phyloP scores from a whole-genome alignment of 1,140 invertebrate genomes.

The Drosophila sucinea region DNA sequence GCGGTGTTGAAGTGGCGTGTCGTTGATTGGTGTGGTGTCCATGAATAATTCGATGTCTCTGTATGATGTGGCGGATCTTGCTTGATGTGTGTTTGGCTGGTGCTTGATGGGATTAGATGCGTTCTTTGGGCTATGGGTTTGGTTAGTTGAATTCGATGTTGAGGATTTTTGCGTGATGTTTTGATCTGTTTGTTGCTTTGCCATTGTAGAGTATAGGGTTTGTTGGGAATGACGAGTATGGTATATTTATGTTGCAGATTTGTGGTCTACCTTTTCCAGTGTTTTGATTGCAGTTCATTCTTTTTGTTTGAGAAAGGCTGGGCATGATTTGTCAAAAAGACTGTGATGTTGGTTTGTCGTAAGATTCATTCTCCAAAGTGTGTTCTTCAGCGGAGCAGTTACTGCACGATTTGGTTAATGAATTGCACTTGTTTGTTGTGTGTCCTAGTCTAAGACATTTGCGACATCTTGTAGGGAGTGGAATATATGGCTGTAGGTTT shows the following conservation, averaged over 20 bases:
- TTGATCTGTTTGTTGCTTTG: conserved; percentile 2
- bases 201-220: too few species aligned
- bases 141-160: conserved; percentile 4
- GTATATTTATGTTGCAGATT: too few species aligned
- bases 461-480: conserved; percentile 16
- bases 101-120: background rate
- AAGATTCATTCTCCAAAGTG: conserved; percentile 8
- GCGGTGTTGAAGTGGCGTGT: background rate
- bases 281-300: conserved; percentile 22
- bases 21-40: conserved; percentile 1
- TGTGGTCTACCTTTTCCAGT: background rate
- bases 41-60: background rate
- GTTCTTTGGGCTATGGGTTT: background rate
- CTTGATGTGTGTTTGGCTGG: background rate
- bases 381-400: conserved; percentile 24
- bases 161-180: background rate
- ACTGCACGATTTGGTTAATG: background rate
- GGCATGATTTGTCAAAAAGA: conserved; percentile 15
- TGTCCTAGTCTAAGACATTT: background rate
- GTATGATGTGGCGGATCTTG: conserved; percentile 7
- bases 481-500: conserved; percentile 16
- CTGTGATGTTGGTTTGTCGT: conserved; percentile 21
- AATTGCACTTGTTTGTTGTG: background rate
- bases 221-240: too few species aligned
- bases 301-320: conserved; percentile 27